Conservation (phyloP, 1,140 invertebrate genomes). For the silkworm (Bombyx mori) region ASM3026992v2 NC_085124.1:13320501-13321000, state of each 20-base stretch:
- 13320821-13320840: constrained; percentile 23
- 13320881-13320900: constrained; percentile 22
- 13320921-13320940: constrained; percentile 18
- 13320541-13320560: too few relatives aligned
- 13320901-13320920: constrained; percentile 14
- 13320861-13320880: constrained; percentile 31
- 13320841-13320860: constrained; percentile 41
- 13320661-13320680: too few relatives aligned
- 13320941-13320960: constrained; percentile 25
- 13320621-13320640: too few relatives aligned
- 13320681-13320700: too few relatives aligned
- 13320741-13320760: constrained; percentile 4
- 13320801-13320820: constrained; percentile 27
- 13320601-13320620: too few relatives aligned
- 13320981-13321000: constrained; percentile 40
- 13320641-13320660: too few relatives aligned
- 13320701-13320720: too few relatives aligned
- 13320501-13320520: too few relatives aligned
- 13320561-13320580: too few relatives aligned
- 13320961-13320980: constrained; percentile 23
- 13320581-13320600: too few relatives aligned
- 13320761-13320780: constrained; percentile 30
- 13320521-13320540: too few relatives aligned
- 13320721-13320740: too few relatives aligned
- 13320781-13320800: constrained; percentile 26